Evolutionary conservation across 2,888 invertebrate species (phyloP).

Genomic region (Meteorus cinctellus): DNA sequence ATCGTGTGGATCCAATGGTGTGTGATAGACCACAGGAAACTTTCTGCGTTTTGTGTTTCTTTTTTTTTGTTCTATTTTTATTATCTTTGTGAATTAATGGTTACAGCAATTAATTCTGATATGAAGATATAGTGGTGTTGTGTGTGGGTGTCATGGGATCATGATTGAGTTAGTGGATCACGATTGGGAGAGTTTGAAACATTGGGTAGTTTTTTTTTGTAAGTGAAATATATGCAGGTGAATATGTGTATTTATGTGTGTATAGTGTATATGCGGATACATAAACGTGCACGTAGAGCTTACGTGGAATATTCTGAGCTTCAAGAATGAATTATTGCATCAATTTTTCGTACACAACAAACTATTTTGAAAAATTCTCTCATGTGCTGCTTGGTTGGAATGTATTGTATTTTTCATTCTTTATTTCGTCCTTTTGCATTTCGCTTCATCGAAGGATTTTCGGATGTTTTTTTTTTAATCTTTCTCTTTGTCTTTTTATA

Average conservation of each 20-base stretch:
- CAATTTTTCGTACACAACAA: conserved; percentile 16
- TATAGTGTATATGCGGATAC: neutral
- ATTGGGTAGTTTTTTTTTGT: neutral
- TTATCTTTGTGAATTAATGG: neutral
- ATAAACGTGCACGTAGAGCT: neutral
- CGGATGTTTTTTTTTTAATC: neutral
- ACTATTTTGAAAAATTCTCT: neutral
- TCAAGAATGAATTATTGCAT: conserved; percentile 20
- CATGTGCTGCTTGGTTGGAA: conserved; percentile 15
- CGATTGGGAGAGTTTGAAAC: conserved; percentile 4
- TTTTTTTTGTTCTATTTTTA: neutral
- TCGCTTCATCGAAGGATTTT: too few species aligned
- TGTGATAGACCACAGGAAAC: neutral
- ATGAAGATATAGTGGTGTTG: neutral
- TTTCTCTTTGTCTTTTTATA: neutral
- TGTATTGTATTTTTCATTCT: conserved; percentile 19
- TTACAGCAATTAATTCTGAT: neutral
- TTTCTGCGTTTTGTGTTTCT: neutral
- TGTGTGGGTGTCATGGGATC: neutral
- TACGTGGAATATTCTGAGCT: conserved; percentile 19
- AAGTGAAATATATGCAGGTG: too few species aligned
- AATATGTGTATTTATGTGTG: neutral
- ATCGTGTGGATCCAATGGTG: neutral
- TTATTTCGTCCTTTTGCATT: neutral
- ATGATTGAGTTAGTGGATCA: neutral